Percentiles rank a stretch among this genome's conserved stretches.
phyloP scores from a whole-genome alignment of 2,888 invertebrate genomes.

The Villa cingulata region DNA sequence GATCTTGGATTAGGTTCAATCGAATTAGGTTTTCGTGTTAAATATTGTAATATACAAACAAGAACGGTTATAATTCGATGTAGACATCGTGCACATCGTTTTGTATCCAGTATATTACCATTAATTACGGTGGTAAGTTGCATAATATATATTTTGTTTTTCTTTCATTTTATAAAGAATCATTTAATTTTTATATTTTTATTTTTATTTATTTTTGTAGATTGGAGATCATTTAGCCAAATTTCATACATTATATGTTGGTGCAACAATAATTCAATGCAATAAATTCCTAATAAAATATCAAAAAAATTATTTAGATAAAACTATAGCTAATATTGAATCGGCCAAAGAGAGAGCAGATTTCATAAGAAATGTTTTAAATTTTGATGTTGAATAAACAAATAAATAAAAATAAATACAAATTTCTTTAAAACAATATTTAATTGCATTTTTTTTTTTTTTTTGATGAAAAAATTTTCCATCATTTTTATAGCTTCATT shows the following conservation, averaged over 20 bases:
- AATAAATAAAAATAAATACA: neutral
- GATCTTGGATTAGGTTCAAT: slow-evolving; percentile 62
- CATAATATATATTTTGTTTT: too few species aligned
- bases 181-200: neutral
- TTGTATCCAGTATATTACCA: slow-evolving; percentile 54
- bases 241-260: slow-evolving; percentile 54
- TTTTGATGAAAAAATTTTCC: too few species aligned
- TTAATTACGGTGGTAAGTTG: slow-evolving; percentile 45
- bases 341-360: slow-evolving; percentile 48
- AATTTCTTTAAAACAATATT: too few species aligned
- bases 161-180: neutral
- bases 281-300: slow-evolving; percentile 57
- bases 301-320: slow-evolving; percentile 51
- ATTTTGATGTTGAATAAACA: neutral
- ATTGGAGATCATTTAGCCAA: slow-evolving; percentile 48
- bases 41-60: slow-evolving; percentile 66
- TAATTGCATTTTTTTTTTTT: too few species aligned
- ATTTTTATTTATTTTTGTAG: slow-evolving; percentile 14
- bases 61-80: slow-evolving; percentile 58
- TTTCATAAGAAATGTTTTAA: slow-evolving; percentile 34
- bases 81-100: slow-evolving; percentile 61
- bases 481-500: neutral
- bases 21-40: slow-evolving; percentile 56
- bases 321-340: slow-evolving; percentile 45
- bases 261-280: slow-evolving; percentile 68